Base-by-base conservation (phyloP, 2,113 vertebrate species). In the western clawed frog (Xenopus tropicalis) region DNA sequence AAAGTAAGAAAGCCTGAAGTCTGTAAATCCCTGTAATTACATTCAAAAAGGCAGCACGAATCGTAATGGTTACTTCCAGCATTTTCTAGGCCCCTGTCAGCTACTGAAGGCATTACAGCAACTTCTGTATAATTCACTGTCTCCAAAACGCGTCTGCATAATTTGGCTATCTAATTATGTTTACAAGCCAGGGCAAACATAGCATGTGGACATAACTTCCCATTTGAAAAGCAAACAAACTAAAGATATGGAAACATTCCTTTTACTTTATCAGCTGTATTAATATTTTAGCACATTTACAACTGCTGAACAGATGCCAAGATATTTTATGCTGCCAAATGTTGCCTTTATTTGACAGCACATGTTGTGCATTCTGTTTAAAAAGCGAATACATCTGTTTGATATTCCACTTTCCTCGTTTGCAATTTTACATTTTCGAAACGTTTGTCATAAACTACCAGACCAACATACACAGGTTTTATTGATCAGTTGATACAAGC, bases 321-420 rank as follows among this genome's bases (percentile, higher is more conserved):
- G 81, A 87, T 88, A 85, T 80, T 90, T 92, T 86, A 91, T 86
- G 86, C 83, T 80, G 80, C 89, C 89, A 91, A 90, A 88, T 91
- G 90, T 82, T 77, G 80, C 81, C 87, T 89, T 88, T 87, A 87
- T 86, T 89, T 86, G 85, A 78, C 77, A 84, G 83, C 88, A 86
- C 87, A 90, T 89, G 88, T 86, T 88, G 84, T 79, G 82, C 82
- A 82, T 88, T 91, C 88, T 89, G 86, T 86, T 88, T 83, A 84
- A 84, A 83, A 54, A 86, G 79, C 78, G 88, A 87, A 84, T 87
- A 86, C 90, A 91, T 91, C 89, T 91, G 91, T 86, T 88, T 21
- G 78, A 71, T 78, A 61, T 86, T 89, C 84, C 83, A 86, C 80
- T 85, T 80, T 69, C 81, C 57, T 78, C 78, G 69, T 74, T 78